Base-by-base conservation (phyloP, 2,797 vertebrate genomes). In the Danio jaintianensis region DNA sequence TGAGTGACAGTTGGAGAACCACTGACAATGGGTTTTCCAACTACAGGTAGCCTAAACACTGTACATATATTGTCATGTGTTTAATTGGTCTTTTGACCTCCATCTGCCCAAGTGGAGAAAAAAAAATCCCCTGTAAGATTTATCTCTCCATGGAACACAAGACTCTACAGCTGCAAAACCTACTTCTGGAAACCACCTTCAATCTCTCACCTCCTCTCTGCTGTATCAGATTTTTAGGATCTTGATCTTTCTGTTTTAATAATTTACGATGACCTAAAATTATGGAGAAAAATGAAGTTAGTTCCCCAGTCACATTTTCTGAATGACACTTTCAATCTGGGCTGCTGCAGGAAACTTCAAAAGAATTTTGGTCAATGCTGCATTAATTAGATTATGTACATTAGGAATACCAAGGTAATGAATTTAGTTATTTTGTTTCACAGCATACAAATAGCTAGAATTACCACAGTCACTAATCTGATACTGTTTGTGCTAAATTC, bases 401-500 rank as follows among this genome's bases (percentile, higher is more conserved):
- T 58, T 13, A 22, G 13, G 40, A 45, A 47, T 45, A 11, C 8
- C 6, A 3, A 59, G 69, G 36, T 55, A 16, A 58, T 36, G 10
- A 59, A 45, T 43, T 42, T 43, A n/a, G 15, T n/a, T 47, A 3
- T 59, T 61, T 42, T 59, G 42, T n/a, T 29, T 29, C 3, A 70
- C 12, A 20, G 6, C 64, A 40, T n/a, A 62, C 36, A 20, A n/a
- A 53, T 13, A 48, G 12, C 47, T 70, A 42, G 50, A 71, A 53
- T 71, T 20, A 55, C 68, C 58, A 38, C 87, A 92, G 62, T 84
- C 61, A 87, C 80, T 86, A 85, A 91, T 90, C 82, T 89, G 87
- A 92, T 85, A 89, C 79, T 16, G 42, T 66, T 59, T 55, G 75
- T 84, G 80, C 88, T 89, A 80, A 82, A 89, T n/a, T 89, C 84